phyloP scores from a whole-genome alignment of 2,888 invertebrate species.

The Amphipyra tragopoginis region DNA sequence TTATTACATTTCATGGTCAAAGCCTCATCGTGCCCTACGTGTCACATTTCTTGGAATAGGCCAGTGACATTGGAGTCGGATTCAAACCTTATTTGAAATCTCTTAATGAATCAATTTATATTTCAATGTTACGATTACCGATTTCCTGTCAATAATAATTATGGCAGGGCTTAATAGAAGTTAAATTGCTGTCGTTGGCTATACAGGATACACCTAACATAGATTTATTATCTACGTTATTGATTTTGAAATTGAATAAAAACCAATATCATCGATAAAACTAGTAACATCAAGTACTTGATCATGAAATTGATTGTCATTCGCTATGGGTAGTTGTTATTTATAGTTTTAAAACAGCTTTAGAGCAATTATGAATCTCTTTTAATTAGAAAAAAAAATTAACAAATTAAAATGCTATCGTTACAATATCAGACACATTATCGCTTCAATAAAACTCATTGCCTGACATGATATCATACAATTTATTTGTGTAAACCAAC shows the following conservation, averaged over 20 bases:
- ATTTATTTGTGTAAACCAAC: conserved; percentile 33
- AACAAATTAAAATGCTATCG: too few relatives aligned
- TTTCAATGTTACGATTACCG: conserved; percentile 25
- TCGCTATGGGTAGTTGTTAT: too few relatives aligned
- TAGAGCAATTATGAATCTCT: too few relatives aligned
- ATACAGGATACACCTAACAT: conserved; percentile 6
- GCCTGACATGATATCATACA: conserved; percentile 25
- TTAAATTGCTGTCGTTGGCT: neutral
- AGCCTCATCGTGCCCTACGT: neutral
- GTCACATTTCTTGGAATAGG: conserved; percentile 5
- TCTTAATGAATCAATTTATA: conserved; percentile 31
- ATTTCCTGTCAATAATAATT: conserved; percentile 30
- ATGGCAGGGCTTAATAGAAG: conserved; percentile 9
- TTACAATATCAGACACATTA: neutral
- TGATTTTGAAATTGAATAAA: too few relatives aligned
- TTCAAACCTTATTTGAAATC: conserved; percentile 10
- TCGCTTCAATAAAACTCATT: conserved; percentile 22
- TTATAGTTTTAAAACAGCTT: too few relatives aligned
- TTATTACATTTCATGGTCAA: too few relatives aligned
- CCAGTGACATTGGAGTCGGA: conserved; percentile 2
- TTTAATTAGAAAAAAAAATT: too few relatives aligned
- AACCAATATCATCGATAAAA: too few relatives aligned
- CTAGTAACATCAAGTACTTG: too few relatives aligned
- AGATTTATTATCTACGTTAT: too few relatives aligned
- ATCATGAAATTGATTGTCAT: too few relatives aligned